Evolutionary conservation across 1,140 invertebrate species (phyloP).

Genomic region (Saccostrea echinata): DNA sequence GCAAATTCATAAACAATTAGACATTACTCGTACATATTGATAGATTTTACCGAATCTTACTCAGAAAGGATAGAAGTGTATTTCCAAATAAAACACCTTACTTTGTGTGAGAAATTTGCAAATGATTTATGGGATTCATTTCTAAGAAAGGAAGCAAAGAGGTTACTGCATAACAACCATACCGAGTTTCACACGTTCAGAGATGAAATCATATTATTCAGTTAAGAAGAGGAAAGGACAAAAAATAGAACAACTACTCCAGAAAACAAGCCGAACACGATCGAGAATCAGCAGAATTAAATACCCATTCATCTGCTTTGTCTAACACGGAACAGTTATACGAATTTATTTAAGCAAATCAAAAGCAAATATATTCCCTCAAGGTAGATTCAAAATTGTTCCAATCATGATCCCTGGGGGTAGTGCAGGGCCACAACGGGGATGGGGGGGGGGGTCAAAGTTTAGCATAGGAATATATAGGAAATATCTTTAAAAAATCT

Average conservation of each 20-base stretch:
- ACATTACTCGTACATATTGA: constrained; percentile 4
- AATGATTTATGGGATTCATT: not conserved
- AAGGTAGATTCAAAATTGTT: no score
- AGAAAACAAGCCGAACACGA: not conserved
- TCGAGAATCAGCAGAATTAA: constrained; percentile 3
- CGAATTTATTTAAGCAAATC: not conserved
- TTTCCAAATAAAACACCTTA: no score
- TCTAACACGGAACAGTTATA: not conserved
- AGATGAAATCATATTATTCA: no score
- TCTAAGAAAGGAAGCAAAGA: constrained; percentile 8
- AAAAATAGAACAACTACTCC: not conserved
- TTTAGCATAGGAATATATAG: no score
- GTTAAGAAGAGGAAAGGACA: constrained; percentile 25
- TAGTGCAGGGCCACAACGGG: no score
- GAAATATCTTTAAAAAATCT: no score
- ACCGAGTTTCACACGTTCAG: not conserved
- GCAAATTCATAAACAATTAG: not conserved
- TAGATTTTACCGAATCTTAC: not conserved
- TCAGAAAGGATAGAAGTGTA: no score
- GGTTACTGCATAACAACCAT: not conserved
- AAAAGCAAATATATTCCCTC: no score
- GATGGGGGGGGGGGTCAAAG: no score
- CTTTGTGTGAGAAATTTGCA: no score
- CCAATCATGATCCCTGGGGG: no score
- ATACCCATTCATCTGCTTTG: not conserved